These are phyloP conservation scores for Corythornis leucogaster DNA, from an alignment of 2,797 vertebrate species.

Conservation along the genomic window DNA sequence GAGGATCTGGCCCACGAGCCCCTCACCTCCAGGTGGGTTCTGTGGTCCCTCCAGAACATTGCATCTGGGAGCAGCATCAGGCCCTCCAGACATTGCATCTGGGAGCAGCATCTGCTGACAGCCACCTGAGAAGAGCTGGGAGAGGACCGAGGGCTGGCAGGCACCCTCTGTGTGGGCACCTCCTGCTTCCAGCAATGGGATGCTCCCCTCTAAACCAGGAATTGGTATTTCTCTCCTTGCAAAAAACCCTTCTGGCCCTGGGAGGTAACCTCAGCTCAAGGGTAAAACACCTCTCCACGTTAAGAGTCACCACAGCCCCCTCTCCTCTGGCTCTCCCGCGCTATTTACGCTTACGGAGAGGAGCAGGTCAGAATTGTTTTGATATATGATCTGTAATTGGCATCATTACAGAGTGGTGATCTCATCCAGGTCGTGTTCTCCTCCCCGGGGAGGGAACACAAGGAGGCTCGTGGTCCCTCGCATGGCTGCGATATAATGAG, in stretches of 20 bases:
- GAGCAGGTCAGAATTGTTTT: constrained; percentile 69
- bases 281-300: not conserved
- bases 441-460: constrained; percentile 53
- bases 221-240: not conserved
- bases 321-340: not conserved
- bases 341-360: constrained; percentile 12
- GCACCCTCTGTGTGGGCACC: accelerated
- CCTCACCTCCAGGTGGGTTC: accelerated
- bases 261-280: constrained; percentile 28
- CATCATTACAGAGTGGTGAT: constrained; percentile 74
- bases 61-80: not conserved
- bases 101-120: not conserved
- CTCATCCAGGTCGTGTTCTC: constrained; percentile 72
- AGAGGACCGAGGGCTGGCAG: not conserved
- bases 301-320: not conserved
- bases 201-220: not conserved
- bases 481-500: constrained; percentile 52
- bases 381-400: constrained; percentile 76
- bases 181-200: not conserved
- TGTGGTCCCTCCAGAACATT: not conserved
- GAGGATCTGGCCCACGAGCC: not conserved
- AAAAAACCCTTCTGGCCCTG: not conserved
- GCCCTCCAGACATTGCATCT: not conserved
- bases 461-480: constrained; percentile 38
- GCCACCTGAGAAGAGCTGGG: accelerated